Base-by-base conservation (phyloP, 2,888 invertebrate genomes). In the Anoplius nigerrimus region DNA sequence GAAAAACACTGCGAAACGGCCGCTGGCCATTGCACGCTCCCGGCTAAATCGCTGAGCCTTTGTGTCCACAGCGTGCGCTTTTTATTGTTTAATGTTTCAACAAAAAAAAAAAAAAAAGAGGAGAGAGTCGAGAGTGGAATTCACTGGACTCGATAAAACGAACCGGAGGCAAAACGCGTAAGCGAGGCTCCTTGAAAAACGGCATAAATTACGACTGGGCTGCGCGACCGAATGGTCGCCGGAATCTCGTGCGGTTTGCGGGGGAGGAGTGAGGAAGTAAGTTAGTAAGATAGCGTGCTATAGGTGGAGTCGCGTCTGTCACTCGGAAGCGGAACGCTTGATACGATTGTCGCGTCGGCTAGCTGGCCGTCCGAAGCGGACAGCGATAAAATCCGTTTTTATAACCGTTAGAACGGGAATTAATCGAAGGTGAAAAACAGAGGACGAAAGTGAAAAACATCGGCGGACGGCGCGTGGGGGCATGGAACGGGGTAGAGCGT, bases 1-100 rank as follows among this genome's bases (percentile, higher is more conserved):
- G 67, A 65, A 75, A 76, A 73, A 73, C 62, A 68, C 52, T 45
- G 52, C 48, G 27, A 64, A 69, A 34, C 42, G 61, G n/a, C 58
- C 58, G 59, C 69, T 55, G 60, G 67, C 66, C 56, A 60, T 66
- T 69, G 45, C 68, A 51, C 45, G 56, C 56, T 66, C 54, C 52
- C 57, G 65, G 60, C 55, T 67, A 67, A 69, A 69, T 57, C 68
- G 69, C 57, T 56, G 53, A 66, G 59, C 52, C 60, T 69, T 69
- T 69, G 46, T 60, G 67, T 69, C 24, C 56, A 61, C 54, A 67
- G 42, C 15, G 56, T 45, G 56, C 52, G 52, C 21, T 64, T 52
- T 67, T 67, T 67, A 57, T 67, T 64, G 67, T 64, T 67, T 57
- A 64, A 56, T 18, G 53, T 67, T 67, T 51, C 46, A 64, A 66